Evolutionary conservation across 2,113 vertebrate genomes (phyloP).

Genomic region (Sigmodon hispidus): DNA sequence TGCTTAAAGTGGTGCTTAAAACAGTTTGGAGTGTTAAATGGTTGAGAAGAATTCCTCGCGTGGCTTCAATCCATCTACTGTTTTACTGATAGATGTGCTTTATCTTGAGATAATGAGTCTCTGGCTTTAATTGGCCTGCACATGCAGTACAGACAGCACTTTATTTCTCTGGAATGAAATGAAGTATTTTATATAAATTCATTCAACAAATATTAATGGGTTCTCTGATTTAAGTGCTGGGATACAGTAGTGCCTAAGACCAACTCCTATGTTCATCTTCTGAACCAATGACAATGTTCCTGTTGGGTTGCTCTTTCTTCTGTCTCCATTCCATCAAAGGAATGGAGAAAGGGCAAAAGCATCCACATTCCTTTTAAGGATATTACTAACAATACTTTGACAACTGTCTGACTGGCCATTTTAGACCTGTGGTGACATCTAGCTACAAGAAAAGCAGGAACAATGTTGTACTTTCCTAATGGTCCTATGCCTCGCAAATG

Average conservation of each 20-base stretch:
- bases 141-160: background rate
- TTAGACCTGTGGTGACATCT: background rate
- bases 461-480: background rate
- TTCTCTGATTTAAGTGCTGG: background rate
- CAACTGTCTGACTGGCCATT: background rate
- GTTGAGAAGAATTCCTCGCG: background rate
- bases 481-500: background rate
- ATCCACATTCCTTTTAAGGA: background rate
- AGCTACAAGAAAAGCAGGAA: background rate
- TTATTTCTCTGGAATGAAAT: conserved; percentile 53
- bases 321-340: background rate
- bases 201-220: conserved; percentile 36
- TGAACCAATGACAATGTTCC: background rate
- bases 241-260: background rate
- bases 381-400: background rate
- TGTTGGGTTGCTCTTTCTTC: background rate
- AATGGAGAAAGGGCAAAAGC: background rate
- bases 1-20: conserved; percentile 54
- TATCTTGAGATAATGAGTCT: conserved; percentile 16
- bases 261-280: background rate
- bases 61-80: background rate
- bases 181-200: conserved; percentile 43
- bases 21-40: background rate
- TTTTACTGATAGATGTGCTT: conserved; percentile 46
- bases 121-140: conserved; percentile 35